Conservation (phyloP, 2,113 vertebrate species). For the Malaclemys terrapin region DNA sequence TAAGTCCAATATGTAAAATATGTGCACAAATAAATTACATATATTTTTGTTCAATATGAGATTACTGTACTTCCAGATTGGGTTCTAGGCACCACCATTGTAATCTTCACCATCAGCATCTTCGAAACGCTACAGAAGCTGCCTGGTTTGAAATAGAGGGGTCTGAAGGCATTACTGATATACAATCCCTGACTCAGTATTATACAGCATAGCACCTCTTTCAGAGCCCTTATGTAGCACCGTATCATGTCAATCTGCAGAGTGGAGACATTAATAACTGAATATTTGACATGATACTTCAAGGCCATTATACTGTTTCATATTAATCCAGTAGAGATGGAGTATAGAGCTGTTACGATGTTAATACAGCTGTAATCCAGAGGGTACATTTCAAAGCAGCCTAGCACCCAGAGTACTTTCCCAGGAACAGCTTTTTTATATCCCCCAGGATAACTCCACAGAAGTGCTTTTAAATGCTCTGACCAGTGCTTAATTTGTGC, state of each 20-base stretch:
- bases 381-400: neutral
- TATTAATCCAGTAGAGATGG: neutral
- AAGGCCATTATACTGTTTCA: neutral
- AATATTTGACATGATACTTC: neutral
- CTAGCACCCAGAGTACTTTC: neutral
- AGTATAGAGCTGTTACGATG: neutral
- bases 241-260: accelerated
- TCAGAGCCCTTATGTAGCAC: accelerated
- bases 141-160: neutral
- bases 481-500: neutral
- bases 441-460: neutral
- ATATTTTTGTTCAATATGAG: accelerated
- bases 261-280: accelerated
- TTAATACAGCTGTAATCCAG: accelerated
- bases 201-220: neutral
- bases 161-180: neutral
- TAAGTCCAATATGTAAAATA: accelerated
- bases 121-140: neutral
- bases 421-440: neutral
- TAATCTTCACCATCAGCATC: neutral
- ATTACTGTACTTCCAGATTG: accelerated
- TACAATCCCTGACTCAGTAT: accelerated
- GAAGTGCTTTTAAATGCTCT: accelerated
- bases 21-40: neutral
- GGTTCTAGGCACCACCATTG: neutral